Percentiles rank a stretch among this genome's conserved stretches.
Evolutionary conservation across 2,888 invertebrate genomes (phyloP).

Genomic region (Gisinianus flammeolus): DNA sequence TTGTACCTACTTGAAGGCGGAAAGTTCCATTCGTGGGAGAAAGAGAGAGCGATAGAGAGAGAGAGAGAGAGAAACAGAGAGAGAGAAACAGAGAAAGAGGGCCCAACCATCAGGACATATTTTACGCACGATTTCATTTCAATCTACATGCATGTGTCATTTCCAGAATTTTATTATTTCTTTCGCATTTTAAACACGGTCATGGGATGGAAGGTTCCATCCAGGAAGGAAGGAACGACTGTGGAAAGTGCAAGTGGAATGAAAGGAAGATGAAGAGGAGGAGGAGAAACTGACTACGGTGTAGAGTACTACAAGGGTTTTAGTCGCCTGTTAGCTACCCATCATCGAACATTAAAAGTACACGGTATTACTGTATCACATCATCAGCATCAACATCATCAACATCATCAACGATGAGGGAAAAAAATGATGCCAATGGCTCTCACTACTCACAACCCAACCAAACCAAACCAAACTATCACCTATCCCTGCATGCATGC

Average conservation of each 20-base stretch:
- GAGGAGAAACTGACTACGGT: background rate
- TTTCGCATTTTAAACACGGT: slow-evolving; percentile 50
- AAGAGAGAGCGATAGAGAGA: background rate
- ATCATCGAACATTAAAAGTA: background rate
- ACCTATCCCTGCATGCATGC: slow-evolving; percentile 1
- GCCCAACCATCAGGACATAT: slow-evolving; percentile 43
- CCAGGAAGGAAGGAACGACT: no score
- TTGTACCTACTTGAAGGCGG: background rate
- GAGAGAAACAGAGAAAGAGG: slow-evolving; percentile 4
- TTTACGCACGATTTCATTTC: slow-evolving; percentile 47
- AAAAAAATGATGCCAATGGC: background rate
- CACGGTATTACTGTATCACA: background rate
- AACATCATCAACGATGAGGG: background rate
- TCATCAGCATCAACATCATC: background rate
- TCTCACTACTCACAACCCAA: background rate
- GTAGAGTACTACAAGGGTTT: background rate
- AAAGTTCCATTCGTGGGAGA: background rate
- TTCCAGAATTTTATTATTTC: slow-evolving; percentile 55
- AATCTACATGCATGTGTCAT: slow-evolving; percentile 59
- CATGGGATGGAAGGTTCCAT: slow-evolving; percentile 4
- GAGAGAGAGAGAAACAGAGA: background rate
- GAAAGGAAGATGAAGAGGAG: background rate
- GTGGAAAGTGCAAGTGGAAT: background rate
- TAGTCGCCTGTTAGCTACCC: slow-evolving; percentile 1
- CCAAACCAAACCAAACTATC: background rate